Percentiles rank a stretch among this genome's conserved stretches.
Evolutionary conservation across 2,888 invertebrate genomes (phyloP).

Genomic region (Cheilosia scutellata): DNA sequence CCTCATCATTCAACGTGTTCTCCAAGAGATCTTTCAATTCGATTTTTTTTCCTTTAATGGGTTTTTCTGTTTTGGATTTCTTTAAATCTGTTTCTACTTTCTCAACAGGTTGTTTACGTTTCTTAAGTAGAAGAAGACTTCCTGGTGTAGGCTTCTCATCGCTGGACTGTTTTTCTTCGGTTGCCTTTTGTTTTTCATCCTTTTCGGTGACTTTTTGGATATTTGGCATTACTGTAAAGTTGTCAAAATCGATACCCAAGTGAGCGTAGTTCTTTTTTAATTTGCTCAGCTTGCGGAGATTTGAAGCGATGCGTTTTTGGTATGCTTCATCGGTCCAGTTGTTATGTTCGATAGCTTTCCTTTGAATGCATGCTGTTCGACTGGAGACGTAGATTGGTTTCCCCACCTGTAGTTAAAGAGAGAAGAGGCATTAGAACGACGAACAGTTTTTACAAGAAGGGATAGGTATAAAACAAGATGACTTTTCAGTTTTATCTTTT

Average conservation of each 20-base stretch:
- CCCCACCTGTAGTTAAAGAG: conserved; percentile 78
- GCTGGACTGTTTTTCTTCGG: not conserved
- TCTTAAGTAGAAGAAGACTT: conserved; percentile 60
- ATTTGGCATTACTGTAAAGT: conserved; percentile 78
- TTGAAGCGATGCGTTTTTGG: conserved; percentile 79
- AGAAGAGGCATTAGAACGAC: not conserved
- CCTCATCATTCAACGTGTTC: conserved; percentile 81
- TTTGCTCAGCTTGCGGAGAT: conserved; percentile 79
- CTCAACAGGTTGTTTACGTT: conserved; percentile 36
- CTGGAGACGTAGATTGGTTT: conserved; percentile 81
- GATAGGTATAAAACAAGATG: too few species aligned
- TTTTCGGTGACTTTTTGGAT: conserved; percentile 63
- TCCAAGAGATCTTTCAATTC: conserved; percentile 80
- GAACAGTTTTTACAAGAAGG: not conserved
- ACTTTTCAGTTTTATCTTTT: too few species aligned
- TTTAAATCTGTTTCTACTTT: conserved; percentile 50
- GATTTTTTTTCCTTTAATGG: conserved; percentile 67
- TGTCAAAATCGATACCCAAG: conserved; percentile 80
- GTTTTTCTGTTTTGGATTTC: conserved; percentile 34
- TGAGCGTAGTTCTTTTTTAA: conserved; percentile 80
- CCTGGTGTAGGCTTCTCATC: conserved; percentile 37
- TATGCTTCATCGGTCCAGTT: conserved; percentile 81
- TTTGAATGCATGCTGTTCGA: conserved; percentile 78
- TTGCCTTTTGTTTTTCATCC: conserved; percentile 33
- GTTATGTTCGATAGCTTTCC: conserved; percentile 79